Evolutionary conservation across 2,888 invertebrate species (phyloP).

Genomic region (Capitulum mitella): DNA sequence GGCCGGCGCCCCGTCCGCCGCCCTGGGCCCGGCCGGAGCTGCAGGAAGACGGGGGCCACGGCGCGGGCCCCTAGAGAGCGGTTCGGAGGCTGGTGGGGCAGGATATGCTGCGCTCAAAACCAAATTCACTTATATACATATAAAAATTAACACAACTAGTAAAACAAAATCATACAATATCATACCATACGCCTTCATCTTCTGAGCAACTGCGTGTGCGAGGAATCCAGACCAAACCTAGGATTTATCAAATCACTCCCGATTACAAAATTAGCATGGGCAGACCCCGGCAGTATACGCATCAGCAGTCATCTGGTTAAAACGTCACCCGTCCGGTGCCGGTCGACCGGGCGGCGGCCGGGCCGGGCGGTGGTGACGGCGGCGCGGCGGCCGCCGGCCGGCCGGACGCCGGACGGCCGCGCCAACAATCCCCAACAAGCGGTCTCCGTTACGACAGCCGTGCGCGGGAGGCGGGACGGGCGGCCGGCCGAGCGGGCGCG

Average conservation of each 20-base stretch:
- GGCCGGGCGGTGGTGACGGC: no score
- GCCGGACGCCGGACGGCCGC: background rate
- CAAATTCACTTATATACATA: conserved; percentile 22
- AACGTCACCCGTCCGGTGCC: background rate
- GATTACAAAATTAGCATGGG: conserved; percentile 24
- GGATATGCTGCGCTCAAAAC: conserved; percentile 22
- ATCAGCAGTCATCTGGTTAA: conserved; percentile 7
- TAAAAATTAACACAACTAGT: conserved; percentile 24
- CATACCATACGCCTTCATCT: conserved; percentile 3
- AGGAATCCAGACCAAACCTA: conserved; percentile 17
- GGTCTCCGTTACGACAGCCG: background rate
- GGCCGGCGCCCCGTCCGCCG: background rate
- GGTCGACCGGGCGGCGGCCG: background rate
- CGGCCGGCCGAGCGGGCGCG: background rate
- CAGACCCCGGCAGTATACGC: conserved; percentile 13
- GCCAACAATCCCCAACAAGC: no score
- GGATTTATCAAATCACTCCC: conserved; percentile 20
- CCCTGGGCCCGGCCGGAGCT: background rate
- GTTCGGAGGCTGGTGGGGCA: background rate
- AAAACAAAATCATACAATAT: conserved; percentile 25
- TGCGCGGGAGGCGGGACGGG: background rate
- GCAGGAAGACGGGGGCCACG: no score
- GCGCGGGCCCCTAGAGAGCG: background rate
- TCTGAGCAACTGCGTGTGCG: conserved; percentile 20
- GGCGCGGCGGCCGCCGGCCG: background rate